phyloP scores from a whole-genome alignment of 2,888 invertebrate genomes.

The Rhabditophanes sp. region DNA sequence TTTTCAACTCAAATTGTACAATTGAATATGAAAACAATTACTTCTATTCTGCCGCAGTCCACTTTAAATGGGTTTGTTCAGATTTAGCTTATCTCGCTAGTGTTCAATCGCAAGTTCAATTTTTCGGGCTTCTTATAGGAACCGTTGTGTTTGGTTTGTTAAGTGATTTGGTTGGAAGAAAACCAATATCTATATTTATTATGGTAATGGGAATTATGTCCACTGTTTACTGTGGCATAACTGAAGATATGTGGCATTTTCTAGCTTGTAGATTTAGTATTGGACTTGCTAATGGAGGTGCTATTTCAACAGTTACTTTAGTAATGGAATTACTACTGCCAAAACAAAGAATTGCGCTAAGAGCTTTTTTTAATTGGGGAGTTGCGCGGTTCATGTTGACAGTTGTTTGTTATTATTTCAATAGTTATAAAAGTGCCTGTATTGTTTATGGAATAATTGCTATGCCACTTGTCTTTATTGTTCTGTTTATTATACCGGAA shows the following conservation, averaged over 20 bases:
- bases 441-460: conserved; percentile 32
- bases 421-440: conserved; percentile 32
- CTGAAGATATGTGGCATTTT: too few species aligned
- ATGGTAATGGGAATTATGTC: conserved; percentile 23
- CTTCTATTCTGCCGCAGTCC: conserved; percentile 32
- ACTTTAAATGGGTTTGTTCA: conserved; percentile 37
- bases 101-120: conserved; percentile 33
- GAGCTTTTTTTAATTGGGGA: conserved; percentile 42
- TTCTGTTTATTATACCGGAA: conserved; percentile 39
- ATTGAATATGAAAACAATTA: conserved; percentile 27
- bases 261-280: conserved; percentile 25
- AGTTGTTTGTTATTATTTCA: conserved; percentile 26
- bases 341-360: conserved; percentile 38
- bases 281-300: conserved; percentile 29
- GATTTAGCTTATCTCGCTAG: conserved; percentile 19
- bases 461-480: conserved; percentile 30
- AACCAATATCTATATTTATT: conserved; percentile 16
- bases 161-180: conserved; percentile 8
- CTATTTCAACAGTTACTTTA: conserved; percentile 38
- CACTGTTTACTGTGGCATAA: too few species aligned
- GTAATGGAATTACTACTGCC: conserved; percentile 44
- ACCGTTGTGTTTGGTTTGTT: conserved; percentile 33
- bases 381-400: conserved; percentile 31
- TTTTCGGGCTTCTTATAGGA: conserved; percentile 20
- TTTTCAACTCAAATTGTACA: conserved; percentile 14